Evolutionary conservation across 2,113 vertebrate genomes (phyloP), one percentile per base, ranked within the genome.

Genomic region (Microcebus lehilahytsara): DNA sequence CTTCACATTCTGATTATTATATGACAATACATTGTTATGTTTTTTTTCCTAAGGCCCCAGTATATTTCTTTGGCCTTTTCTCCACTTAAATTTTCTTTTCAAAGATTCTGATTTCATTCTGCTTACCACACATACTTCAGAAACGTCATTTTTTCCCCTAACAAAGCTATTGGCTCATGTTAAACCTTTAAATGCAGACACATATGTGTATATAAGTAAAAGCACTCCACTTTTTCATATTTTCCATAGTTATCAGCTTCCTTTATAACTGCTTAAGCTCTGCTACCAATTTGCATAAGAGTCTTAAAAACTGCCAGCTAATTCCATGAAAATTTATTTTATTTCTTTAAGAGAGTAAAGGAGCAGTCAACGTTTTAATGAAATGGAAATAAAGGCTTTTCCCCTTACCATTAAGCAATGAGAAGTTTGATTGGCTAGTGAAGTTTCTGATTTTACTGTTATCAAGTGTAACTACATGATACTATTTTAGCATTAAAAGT

Each of bases 211-310:
- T 49, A 53, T 80, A 95, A 77, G 93, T 51, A 95, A 96, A 87
- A 98, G 75, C 27, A 72, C 71, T 95, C 40, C 32, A 64, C 27
- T 97, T 97, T 96, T 95, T 98, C 81, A 74, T 67, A 72, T 95
- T 97, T 98, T 72, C 78, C 71, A 92, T 20, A 95, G 87, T 91
- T 97, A 97, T 96, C 96, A 67, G 37, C 66, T 95, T 97, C 91
- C 97, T 98, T 97, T 96, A 85, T 67, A 97, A 96, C 85, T 84
- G 81, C 90, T 97, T 97, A 98, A 97, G 92, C 89, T 98, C 92
- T 95, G 92, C 89, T 96, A 75, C 88, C 96, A 91, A 98, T 98
- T 98, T 98, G 96, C 96, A 95, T 98, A 97, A 98, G 97, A 97
- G 90, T 53, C 95, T 98, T 98, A 89, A 94, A 97, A 97, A 81